phyloP scores from a whole-genome alignment of 2,797 vertebrate species.

The Phoxinus dragarum region DNA sequence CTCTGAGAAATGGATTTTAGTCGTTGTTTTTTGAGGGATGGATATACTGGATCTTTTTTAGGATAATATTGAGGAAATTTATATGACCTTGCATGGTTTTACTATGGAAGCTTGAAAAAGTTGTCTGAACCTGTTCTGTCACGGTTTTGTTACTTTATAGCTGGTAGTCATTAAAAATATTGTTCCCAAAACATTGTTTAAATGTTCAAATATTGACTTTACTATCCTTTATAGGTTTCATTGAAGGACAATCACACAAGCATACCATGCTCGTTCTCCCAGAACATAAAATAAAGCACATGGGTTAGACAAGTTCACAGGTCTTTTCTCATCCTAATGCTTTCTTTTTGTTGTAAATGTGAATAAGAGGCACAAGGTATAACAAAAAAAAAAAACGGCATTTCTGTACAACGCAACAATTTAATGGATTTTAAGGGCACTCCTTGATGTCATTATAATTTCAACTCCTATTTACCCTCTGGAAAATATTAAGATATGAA shows the following conservation, averaged over 20 bases:
- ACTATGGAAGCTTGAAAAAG: neutral
- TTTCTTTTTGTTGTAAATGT: neutral
- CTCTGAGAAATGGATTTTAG: neutral
- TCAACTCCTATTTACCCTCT: constrained; percentile 40
- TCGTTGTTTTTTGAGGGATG: constrained; percentile 9
- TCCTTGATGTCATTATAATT: constrained; percentile 21
- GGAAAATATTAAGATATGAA: constrained; percentile 59
- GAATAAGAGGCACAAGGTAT: neutral
- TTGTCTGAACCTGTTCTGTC: neutral
- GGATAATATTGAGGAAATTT: neutral
- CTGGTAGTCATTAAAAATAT: constrained; percentile 11
- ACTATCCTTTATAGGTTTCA: neutral
- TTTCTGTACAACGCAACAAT: neutral
- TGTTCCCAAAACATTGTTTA: constrained; percentile 11
- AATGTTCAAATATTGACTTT: neutral
- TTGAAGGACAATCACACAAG: neutral
- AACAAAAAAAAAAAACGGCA: neutral
- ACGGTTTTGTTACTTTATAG: constrained; percentile 27
- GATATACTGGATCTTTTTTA: neutral
- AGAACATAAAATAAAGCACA: neutral
- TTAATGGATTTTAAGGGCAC: neutral
- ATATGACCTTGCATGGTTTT: neutral
- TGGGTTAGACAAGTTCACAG: neutral
- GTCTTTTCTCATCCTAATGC: constrained; percentile 4
- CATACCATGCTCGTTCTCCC: neutral